Evolutionary conservation across 2,797 vertebrate genomes (phyloP).

Genomic region (Eutrigla gurnardus): DNA sequence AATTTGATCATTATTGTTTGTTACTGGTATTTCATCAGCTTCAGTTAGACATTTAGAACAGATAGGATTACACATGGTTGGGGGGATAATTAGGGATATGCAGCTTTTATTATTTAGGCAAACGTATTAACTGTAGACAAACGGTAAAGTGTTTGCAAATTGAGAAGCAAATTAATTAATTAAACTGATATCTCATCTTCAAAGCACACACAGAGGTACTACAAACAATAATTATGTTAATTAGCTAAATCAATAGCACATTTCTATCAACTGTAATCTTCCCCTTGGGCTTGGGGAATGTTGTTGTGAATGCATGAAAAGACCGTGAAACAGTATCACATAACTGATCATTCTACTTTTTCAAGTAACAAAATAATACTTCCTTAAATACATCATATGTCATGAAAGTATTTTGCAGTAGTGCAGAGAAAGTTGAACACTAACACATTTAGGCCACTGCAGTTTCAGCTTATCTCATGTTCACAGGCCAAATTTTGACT

Average conservation of each 20-base stretch:
- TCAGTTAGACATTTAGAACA: background rate
- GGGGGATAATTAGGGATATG: too few species aligned
- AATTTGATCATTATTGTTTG: background rate
- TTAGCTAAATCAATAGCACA: background rate
- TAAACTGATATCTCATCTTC: background rate
- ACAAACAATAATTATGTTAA: background rate
- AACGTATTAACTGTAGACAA: background rate
- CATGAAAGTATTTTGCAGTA: background rate
- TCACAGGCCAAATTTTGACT: slow-evolving; percentile 20
- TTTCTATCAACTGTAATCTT: background rate
- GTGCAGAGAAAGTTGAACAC: background rate
- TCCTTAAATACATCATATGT: background rate
- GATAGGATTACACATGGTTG: background rate
- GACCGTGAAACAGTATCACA: slow-evolving; percentile 4
- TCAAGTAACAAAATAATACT: background rate
- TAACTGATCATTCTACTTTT: background rate
- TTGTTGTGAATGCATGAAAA: slow-evolving; percentile 7
- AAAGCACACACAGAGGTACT: background rate
- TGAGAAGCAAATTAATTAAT: background rate
- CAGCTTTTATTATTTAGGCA: background rate
- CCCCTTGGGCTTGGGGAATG: slow-evolving; percentile 5
- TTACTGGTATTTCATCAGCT: background rate
- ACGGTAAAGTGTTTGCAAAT: background rate
- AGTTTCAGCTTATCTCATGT: background rate
- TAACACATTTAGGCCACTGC: background rate